Base-by-base conservation (phyloP, 2,888 invertebrate species). In the Gastracanthus pulcherrimus region DNA sequence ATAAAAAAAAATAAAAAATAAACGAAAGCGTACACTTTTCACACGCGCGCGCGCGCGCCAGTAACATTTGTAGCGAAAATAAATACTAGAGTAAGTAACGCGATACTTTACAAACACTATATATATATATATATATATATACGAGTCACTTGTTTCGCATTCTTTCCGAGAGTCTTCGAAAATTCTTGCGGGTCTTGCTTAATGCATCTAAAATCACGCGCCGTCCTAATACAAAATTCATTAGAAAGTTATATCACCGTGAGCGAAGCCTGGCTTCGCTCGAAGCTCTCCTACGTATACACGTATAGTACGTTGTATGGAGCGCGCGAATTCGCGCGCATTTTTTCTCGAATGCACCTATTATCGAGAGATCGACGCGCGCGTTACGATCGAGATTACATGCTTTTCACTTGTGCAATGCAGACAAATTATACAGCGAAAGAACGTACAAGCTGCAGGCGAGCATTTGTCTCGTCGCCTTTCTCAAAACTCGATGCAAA, bases 201-300 rank as follows among this genome's bases (percentile, higher is more conserved):
- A 77, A 81, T 78, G 75, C 82, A 78, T 75, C 55, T 70, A 75
- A 75, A 82, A 82, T 78, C 75, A 79, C 77, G 60, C 62, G 19
- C 75, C 38, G 78, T 70, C 58, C 66, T 84, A 83, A 85, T 82
- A 67, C 66, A 76, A 82, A 82, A 82, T 82, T 82, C 82, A 79
- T 88, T 88, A 88, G 87, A 87, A 90, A 89, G 87, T 89, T 88
- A 87, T 90, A 90, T 90, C 90, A 89, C 89, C 86, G 85, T 87
- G 87, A 88, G 87, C 87, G 84, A 80, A 83, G 84, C 83, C 71
- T 45, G 31, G 55, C 85, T 84, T 86, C 87, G 86, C 86, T 87
- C 86, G 85, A 87, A 87, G 86, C 87, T 88, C 74, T 3, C 4
- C 3, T 60, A 26, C 51, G n/a, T 16, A 45, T 38, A 71, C 29